Evolutionary conservation across 2,888 invertebrate species (phyloP), one percentile per base, ranked within the genome.

Genomic region (Latheticus oryzae): DNA sequence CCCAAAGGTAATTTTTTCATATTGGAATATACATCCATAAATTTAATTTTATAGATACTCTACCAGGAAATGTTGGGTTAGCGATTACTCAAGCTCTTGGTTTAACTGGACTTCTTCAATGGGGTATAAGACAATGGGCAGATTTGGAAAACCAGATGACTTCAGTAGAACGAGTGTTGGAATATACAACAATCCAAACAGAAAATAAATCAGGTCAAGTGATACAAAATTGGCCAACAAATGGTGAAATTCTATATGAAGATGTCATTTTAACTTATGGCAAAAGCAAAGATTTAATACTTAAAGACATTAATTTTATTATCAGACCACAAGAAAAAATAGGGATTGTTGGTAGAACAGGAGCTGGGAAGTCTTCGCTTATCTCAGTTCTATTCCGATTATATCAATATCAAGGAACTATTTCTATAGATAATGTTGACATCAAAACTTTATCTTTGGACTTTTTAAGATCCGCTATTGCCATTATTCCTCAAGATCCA

Each of bases 81-180:
- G 90, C 90, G 7, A 88, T 91, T 54, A 90, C 90, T 0, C 89
- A 91, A 73, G 88, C 89, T n/a, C 87, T 90, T 78, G 85, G 86
- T 0, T 82, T 91, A 54, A 89, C 89, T 0, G 89, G 89, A 5
- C 75, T 79, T 76, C 61, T 84, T 66, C 84, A 84, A 71, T 84
- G 83, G 83, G 82, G 80, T 1, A 80, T 85, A 26, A 82, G 95
- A 1, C 95, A 95, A 76, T 93, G 93, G 65, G 92, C 95, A 0
- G 95, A 95, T 75, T 76, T 75, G 2, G 76, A 76, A 75, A 93
- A 91, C 71, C 89, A 87, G 64, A 91, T 93, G 91, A 93, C 91
- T 2, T 89, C 91, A 4, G 95, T 96, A 0, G 96, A 97, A 78
- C 85, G 94, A 75, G 83, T 89, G 0, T 26, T 72, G 32, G 77